Evolutionary conservation across 2,113 vertebrate species (phyloP).

Genomic region (Corythornis vintsioides): DNA sequence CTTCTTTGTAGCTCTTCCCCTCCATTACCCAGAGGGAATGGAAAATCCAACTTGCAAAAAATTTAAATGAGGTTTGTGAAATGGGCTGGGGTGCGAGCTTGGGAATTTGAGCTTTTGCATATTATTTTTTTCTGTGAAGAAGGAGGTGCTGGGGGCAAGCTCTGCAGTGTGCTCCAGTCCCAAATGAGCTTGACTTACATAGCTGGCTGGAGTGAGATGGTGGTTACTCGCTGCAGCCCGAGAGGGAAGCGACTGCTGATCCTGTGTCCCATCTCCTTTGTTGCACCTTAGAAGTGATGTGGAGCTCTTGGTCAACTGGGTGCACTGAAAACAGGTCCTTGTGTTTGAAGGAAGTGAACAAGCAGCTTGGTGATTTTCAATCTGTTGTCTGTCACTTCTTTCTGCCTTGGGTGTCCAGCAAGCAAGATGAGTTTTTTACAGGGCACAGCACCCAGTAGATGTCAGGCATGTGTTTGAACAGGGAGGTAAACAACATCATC

Average conservation of each 20-base stretch:
- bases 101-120: not conserved
- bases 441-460: not conserved
- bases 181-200: rapidly evolving
- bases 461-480: not conserved
- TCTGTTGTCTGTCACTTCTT: not conserved
- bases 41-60: not conserved
- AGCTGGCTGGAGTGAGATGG: not conserved
- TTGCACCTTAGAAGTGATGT: not conserved
- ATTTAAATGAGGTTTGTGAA: not conserved
- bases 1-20: not conserved
- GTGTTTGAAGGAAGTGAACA: not conserved
- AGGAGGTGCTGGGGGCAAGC: not conserved
- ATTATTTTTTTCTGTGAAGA: not conserved
- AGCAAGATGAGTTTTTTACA: rapidly evolving
- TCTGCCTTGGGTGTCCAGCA: not conserved
- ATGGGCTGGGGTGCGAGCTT: rapidly evolving
- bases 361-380: not conserved
- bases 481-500: not conserved
- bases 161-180: not conserved
- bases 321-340: not conserved
- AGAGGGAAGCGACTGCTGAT: not conserved
- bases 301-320: not conserved
- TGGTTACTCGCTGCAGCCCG: not conserved
- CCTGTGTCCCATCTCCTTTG: too few relatives aligned
- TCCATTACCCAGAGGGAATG: not conserved